These are phyloP conservation scores for Coremacera marginata DNA, from an alignment of 2,888 invertebrate species.

Conservation along the genomic window DNA sequence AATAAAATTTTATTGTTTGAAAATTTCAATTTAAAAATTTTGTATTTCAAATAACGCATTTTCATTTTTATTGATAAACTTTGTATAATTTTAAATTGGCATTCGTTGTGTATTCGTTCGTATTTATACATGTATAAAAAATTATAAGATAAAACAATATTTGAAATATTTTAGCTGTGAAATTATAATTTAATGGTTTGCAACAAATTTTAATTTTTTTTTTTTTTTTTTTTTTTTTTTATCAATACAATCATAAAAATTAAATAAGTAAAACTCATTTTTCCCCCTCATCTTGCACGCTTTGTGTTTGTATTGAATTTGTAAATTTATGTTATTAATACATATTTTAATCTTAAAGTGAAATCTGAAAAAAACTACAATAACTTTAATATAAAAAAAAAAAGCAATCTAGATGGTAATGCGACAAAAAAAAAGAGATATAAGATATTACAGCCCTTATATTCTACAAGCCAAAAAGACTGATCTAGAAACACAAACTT, in stretches of 20 bases:
- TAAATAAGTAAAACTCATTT: slow-evolving; percentile 42
- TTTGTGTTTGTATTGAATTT: slow-evolving; percentile 57
- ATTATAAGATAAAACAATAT: too few relatives aligned
- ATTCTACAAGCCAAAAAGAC: slow-evolving; percentile 21
- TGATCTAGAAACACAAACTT: too few relatives aligned
- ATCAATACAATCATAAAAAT: slow-evolving; percentile 36
- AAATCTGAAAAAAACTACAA: slow-evolving; percentile 16
- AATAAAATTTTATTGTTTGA: neutral
- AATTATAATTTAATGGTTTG: neutral
- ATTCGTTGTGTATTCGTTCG: too few relatives aligned
- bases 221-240: slow-evolving; percentile 40
- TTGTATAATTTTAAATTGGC: slow-evolving; percentile 28
- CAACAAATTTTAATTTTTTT: slow-evolving; percentile 20
- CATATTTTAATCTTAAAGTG: slow-evolving; percentile 10
- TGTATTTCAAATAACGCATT: too few relatives aligned
- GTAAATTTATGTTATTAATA: slow-evolving; percentile 27
- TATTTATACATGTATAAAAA: too few relatives aligned
- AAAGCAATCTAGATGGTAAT: neutral
- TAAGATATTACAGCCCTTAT: slow-evolving; percentile 42
- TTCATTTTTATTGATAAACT: slow-evolving; percentile 21
- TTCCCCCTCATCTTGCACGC: slow-evolving; percentile 61
- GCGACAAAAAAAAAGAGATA: slow-evolving; percentile 28
- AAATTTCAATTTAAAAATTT: too few relatives aligned
- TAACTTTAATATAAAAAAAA: slow-evolving; percentile 23
- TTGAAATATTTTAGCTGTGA: too few relatives aligned